Evolutionary conservation across 2,888 invertebrate genomes (phyloP), one percentile per base, ranked within the genome.

Genomic region (Brachylomia viminalis): DNA sequence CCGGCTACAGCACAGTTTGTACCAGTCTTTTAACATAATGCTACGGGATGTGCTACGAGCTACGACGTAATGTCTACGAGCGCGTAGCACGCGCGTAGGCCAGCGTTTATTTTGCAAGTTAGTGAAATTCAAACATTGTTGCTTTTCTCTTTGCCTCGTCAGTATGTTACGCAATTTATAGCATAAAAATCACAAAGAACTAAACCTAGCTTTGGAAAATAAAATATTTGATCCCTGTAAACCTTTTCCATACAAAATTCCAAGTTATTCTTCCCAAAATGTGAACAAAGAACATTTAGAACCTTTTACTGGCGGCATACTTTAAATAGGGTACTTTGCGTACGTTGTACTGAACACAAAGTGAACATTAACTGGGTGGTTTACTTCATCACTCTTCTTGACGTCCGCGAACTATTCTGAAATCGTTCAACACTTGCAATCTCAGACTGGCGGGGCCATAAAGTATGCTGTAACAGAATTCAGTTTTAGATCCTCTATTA

Each of bases 341-440:
- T 52, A 72, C 67, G 38, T 71, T 77, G 47, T 78, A 56, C 56
- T 71, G 38, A 78, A 75, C 79, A 80, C 72, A 85, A 78, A 85
- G 77, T 82, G 70, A 86, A 80, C 79, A 68, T 82, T 80, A 77
- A 79, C 75, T 79, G 80, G 82, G 73, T 82, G 81, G 81, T 73
- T 81, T 73, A 83, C 82, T 86, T 88, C 87, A 92, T 92, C 89
- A 87, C 84, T 91, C 89, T 88, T 91, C 85, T 79, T 88, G 87
- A 86, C 84, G 87, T 82, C 82, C 77, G 79, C 69, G 73, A 88
- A 89, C 89, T 91, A 88, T 89, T 90, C 85, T 84, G 82, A 87
- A 90, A 90, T 84, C 85, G 86, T 86, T 85, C 83, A 86, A 79
- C 83, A 83, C 79, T 82, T 83, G 77, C 80, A 73, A 82, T 81